Conservation (phyloP, 2,888 invertebrate species). For the Heliconius cydno region DNA sequence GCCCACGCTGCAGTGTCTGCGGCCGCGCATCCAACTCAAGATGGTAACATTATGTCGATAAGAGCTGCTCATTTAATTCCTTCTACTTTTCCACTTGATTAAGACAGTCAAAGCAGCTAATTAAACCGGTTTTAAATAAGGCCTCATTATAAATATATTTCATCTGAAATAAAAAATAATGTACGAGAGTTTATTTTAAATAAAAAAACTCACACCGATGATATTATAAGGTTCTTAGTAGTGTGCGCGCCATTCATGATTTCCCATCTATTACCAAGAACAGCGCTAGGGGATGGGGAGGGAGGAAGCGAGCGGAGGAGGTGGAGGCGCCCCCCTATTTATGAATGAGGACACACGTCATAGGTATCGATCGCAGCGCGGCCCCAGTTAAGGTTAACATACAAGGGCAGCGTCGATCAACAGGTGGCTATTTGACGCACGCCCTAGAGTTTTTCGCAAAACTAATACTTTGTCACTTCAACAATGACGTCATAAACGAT, state of each 20-base stretch:
- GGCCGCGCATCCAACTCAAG: slow-evolving; percentile 48
- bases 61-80: slow-evolving; percentile 28
- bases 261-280: slow-evolving; percentile 59
- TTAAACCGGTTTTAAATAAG: neutral
- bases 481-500: slow-evolving; percentile 60
- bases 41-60: slow-evolving; percentile 45
- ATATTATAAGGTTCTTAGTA: slow-evolving; percentile 42
- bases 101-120: slow-evolving; percentile 11
- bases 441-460: slow-evolving; percentile 55
- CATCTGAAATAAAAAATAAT: neutral
- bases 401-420: slow-evolving; percentile 75
- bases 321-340: slow-evolving; percentile 68
- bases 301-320: slow-evolving; percentile 49
- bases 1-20: slow-evolving; percentile 61
- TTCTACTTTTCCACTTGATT: slow-evolving; percentile 17
- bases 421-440: slow-evolving; percentile 77
- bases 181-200: neutral
- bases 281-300: slow-evolving; percentile 53
- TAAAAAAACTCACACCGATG: slow-evolving; percentile 33
- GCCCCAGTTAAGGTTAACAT: slow-evolving; percentile 67
- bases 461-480: slow-evolving; percentile 63
- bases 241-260: slow-evolving; percentile 76
- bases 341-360: slow-evolving; percentile 83
- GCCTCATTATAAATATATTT: neutral
- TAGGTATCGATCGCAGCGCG: slow-evolving; percentile 68